phyloP scores from a whole-genome alignment of 2,888 invertebrate genomes.

The Hedychridium roseum region DNA sequence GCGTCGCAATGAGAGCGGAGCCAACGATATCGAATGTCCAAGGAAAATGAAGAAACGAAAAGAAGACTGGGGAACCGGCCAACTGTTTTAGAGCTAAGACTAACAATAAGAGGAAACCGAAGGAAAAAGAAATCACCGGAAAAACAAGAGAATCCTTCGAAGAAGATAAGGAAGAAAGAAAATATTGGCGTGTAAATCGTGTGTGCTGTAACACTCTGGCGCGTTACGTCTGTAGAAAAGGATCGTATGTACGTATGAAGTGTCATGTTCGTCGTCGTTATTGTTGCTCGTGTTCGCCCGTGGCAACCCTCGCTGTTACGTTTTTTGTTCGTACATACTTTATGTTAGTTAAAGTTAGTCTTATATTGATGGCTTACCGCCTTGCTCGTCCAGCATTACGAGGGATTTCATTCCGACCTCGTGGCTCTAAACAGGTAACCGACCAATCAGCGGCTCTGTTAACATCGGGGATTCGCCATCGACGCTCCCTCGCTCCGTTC shows the following conservation, averaged over 20 bases:
- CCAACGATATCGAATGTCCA: too few relatives aligned
- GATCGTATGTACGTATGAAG: too few relatives aligned
- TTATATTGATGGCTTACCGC: conserved; percentile 85
- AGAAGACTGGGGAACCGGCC: too few relatives aligned
- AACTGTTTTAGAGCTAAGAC: too few relatives aligned
- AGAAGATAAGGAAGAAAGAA: too few relatives aligned
- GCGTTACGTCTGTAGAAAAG: too few relatives aligned
- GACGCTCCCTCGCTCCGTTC: conserved; percentile 38
- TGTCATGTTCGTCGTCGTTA: conserved; percentile 13
- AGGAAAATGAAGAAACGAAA: too few relatives aligned
- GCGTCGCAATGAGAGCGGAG: too few relatives aligned
- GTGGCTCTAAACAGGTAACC: conserved; percentile 91
- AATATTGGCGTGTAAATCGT: too few relatives aligned
- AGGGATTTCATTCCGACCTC: conserved; percentile 99
- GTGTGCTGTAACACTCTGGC: too few relatives aligned
- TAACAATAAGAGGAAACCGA: not conserved
- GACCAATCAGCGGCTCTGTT: conserved; percentile 58
- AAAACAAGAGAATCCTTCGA: not conserved
- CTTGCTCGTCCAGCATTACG: conserved; percentile 99
- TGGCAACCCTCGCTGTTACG: conserved; percentile 5
- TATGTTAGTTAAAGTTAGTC: conserved; percentile 45
- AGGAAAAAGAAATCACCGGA: not conserved
- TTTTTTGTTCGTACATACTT: conserved; percentile 9
- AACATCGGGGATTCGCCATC: conserved; percentile 38
- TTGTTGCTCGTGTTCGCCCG: conserved; percentile 10